phyloP scores from a whole-genome alignment of 2,797 vertebrate species.

The Buceros bicornis region DNA sequence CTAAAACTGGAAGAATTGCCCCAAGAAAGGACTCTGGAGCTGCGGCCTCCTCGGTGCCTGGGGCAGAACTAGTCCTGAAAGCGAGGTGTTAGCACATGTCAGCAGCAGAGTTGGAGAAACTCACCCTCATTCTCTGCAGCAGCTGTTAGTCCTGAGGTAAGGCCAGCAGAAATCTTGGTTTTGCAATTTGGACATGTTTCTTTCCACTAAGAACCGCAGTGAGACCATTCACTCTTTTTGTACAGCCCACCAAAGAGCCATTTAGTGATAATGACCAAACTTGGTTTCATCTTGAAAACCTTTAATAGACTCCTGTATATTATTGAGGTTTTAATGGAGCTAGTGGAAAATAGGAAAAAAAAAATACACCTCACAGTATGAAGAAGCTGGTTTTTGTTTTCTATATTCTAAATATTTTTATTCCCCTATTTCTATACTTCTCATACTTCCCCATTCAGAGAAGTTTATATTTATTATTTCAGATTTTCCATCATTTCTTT shows the following conservation, averaged over 20 bases:
- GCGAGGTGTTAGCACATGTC: not conserved
- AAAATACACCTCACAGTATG: not conserved
- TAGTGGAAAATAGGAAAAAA: not conserved
- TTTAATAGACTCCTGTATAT: constrained; percentile 13
- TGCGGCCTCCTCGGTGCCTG: not conserved
- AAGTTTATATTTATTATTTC: not conserved
- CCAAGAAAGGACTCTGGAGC: not conserved
- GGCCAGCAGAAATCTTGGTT: not conserved
- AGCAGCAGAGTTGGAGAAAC: not conserved
- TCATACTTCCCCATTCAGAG: not conserved
- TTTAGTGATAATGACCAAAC: constrained; percentile 38
- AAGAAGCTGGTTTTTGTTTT: not conserved
- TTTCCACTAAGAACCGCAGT: not conserved
- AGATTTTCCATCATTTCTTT: not conserved
- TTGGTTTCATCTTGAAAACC: constrained; percentile 33
- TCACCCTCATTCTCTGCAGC: not conserved
- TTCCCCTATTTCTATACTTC: not conserved
- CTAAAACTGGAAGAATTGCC: not conserved
- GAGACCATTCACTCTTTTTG: constrained; percentile 19
- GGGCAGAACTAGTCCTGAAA: not conserved
- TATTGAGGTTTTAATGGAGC: constrained; percentile 16
- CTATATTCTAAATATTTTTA: not conserved
- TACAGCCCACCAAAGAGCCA: constrained; percentile 43
- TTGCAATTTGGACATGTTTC: not conserved
- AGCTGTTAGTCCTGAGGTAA: not conserved